Conservation (phyloP, 2,888 invertebrate species). For the Linnaemya vulpina region DNA sequence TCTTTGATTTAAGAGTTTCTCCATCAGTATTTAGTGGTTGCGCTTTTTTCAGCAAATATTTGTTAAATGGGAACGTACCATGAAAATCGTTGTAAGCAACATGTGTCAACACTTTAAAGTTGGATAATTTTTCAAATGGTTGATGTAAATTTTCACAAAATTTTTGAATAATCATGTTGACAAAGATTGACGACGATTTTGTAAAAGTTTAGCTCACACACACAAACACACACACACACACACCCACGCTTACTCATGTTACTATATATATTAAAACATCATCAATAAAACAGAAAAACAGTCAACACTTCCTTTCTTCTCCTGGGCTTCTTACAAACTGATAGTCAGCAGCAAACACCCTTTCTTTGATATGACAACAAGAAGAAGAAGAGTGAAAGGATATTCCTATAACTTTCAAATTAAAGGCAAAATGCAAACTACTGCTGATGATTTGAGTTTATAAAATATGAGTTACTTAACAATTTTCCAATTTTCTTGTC, state of each 20-base stretch:
- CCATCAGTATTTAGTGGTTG: no score
- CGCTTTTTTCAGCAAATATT: no score
- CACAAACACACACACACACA: conserved; percentile 14
- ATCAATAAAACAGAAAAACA: conserved; percentile 41
- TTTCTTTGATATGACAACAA: conserved; percentile 56
- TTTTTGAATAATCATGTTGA: conserved; percentile 77
- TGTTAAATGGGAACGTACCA: no score
- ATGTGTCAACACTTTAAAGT: conserved; percentile 63
- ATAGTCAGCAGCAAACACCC: conserved; percentile 72
- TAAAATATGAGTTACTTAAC: conserved; percentile 60
- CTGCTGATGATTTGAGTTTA: background rate
- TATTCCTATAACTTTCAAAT: conserved; percentile 17
- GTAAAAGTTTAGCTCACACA: conserved; percentile 59
- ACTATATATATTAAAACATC: conserved; percentile 35
- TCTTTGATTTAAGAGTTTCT: no score
- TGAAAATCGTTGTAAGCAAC: conserved; percentile 42
- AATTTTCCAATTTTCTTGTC: conserved; percentile 51
- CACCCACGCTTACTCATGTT: no score
- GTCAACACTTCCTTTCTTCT: conserved; percentile 53
- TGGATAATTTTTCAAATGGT: conserved; percentile 65
- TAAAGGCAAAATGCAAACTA: conserved; percentile 15
- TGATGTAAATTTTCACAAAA: conserved; percentile 23
- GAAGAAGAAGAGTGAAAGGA: conserved; percentile 45
- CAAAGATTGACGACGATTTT: conserved; percentile 78
- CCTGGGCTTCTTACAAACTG: background rate